These are phyloP conservation scores for Vanessa atalanta DNA, from an alignment of 1,140 invertebrate species.

Conservation along the genomic window DNA sequence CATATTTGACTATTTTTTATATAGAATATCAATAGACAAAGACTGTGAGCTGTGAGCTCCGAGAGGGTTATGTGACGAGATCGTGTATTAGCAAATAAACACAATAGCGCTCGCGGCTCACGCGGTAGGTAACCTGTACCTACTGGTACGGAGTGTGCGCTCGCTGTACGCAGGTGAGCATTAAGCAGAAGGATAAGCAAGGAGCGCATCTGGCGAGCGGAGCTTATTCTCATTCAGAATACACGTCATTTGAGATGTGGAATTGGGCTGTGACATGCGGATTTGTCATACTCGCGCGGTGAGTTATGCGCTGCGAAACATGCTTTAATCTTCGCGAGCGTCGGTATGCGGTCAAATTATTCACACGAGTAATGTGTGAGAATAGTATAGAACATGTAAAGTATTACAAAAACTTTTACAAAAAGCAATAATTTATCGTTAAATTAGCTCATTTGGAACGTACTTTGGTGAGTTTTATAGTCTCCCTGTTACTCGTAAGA, in stretches of 20 bases:
- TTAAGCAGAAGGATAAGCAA: background rate
- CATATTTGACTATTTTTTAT: no score
- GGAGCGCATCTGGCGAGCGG: slow-evolving; percentile 12
- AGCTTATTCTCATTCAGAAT: background rate
- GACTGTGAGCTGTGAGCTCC: background rate
- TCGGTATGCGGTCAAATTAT: background rate
- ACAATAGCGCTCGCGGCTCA: background rate
- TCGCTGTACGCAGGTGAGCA: background rate
- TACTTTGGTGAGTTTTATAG: background rate
- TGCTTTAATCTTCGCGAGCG: background rate
- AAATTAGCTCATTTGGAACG: background rate
- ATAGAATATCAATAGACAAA: background rate
- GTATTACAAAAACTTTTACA: background rate
- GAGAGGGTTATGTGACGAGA: background rate
- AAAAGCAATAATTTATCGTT: background rate
- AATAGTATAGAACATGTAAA: background rate
- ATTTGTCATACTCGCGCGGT: slow-evolving; percentile 22
- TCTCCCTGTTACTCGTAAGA: background rate
- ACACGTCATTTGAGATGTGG: slow-evolving; percentile 13
- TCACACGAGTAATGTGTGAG: background rate
- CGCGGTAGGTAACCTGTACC: no score
- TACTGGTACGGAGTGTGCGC: no score
- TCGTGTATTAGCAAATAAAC: background rate
- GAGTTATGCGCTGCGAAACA: slow-evolving; percentile 6
- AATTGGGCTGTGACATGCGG: slow-evolving; percentile 14